These are phyloP conservation scores for Urophycis tenuis DNA, from an alignment of 2,797 vertebrate genomes.

Conservation along the genomic window DNA sequence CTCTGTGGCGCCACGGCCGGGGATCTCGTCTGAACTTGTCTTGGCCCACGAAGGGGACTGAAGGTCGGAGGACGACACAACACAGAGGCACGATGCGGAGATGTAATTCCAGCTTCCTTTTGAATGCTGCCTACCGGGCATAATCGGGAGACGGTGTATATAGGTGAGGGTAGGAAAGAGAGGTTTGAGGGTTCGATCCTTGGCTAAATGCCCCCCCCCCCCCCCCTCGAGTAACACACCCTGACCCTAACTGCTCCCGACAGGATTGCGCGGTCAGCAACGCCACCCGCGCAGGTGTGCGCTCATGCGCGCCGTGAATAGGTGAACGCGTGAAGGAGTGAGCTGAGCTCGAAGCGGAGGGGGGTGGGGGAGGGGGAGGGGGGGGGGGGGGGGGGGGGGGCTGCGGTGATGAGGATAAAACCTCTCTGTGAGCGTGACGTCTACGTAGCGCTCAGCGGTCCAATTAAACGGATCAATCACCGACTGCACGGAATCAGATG, in stretches of 20 bases:
- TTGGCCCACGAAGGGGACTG: background rate
- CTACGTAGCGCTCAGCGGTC: background rate
- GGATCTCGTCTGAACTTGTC: background rate
- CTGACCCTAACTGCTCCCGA: background rate
- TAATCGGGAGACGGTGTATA: background rate
- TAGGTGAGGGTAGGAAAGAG: background rate
- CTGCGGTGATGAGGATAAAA: background rate
- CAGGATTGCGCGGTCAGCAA: background rate
- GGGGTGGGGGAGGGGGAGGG: too few species aligned
- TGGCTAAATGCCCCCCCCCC: background rate
- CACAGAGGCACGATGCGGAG: background rate
- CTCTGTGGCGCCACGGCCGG: background rate
- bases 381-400: too few species aligned
- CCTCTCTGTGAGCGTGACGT: background rate
- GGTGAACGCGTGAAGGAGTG: background rate
- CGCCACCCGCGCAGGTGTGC: background rate
- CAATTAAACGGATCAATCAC: background rate
- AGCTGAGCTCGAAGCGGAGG: background rate
- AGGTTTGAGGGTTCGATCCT: background rate
- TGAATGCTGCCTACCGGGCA: background rate
- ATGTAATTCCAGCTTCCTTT: constrained; percentile 2
- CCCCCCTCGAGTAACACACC: background rate
- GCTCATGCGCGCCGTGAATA: background rate
- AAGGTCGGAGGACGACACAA: background rate
- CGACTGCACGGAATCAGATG: background rate